Conservation (phyloP, 2,113 vertebrate genomes). For the Piprites chloris region DNA sequence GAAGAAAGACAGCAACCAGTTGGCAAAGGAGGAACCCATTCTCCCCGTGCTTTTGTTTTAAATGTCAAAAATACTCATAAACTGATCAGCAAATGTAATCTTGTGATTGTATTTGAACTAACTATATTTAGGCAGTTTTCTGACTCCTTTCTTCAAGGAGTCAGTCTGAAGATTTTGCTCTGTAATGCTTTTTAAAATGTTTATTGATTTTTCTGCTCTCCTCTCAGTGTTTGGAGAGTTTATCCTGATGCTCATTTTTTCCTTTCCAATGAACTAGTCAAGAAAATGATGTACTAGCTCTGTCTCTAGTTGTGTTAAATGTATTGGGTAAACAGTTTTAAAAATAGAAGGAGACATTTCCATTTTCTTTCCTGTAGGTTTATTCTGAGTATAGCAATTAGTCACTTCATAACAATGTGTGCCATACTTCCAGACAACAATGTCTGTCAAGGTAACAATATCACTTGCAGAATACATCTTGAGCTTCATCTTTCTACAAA, state of each 20-base stretch:
- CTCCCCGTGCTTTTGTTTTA: background rate
- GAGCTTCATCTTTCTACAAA: background rate
- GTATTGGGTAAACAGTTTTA: background rate
- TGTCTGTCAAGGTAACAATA: background rate
- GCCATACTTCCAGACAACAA: background rate
- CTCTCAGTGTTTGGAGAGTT: background rate
- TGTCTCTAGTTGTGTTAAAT: background rate
- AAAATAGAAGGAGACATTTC: background rate
- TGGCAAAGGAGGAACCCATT: background rate
- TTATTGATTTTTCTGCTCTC: slow-evolving; percentile 1
- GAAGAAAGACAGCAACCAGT: background rate
- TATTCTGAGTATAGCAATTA: background rate
- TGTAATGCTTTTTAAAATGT: background rate
- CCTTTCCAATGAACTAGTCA: background rate
- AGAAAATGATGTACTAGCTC: background rate
- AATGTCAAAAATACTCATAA: background rate
- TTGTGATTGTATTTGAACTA: background rate
- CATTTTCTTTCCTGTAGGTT: background rate
- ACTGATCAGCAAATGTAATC: background rate
- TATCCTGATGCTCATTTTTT: background rate
- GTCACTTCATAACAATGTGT: background rate
- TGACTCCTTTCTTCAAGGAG: background rate
- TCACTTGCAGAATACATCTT: background rate
- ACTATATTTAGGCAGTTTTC: background rate
- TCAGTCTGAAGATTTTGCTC: background rate